phyloP scores from a whole-genome alignment of 1,140 invertebrate species.

The Phocides pigmalion region DNA sequence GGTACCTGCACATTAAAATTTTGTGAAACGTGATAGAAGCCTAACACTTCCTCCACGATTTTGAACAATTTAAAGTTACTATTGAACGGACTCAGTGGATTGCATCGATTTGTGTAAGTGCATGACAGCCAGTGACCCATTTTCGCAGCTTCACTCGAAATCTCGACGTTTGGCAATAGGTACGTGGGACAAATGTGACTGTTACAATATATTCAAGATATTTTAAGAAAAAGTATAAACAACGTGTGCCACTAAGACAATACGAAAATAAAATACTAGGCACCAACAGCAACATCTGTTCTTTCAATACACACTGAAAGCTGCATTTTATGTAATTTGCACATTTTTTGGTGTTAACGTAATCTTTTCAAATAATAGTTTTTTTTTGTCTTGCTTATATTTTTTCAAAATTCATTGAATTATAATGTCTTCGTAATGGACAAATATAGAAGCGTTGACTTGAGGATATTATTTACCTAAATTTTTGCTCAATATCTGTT shows the following conservation, averaged over 20 bases:
- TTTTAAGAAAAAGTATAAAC: constrained; percentile 48
- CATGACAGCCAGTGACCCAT: constrained; percentile 75
- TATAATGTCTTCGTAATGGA: too few species aligned
- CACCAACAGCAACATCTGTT: constrained; percentile 24
- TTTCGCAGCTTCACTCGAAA: constrained; percentile 70
- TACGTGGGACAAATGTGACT: constrained; percentile 60
- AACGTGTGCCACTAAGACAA: constrained; percentile 29
- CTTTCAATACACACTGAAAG: constrained; percentile 12
- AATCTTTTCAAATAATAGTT: too few species aligned
- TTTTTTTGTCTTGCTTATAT: too few species aligned
- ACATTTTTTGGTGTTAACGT: too few species aligned
- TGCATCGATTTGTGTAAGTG: constrained; percentile 71
- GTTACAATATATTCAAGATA: constrained; percentile 57
- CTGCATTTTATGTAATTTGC: constrained; percentile 6
- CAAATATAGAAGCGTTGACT: too few species aligned
- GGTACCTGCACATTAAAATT: not conserved
- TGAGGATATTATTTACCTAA: too few species aligned
- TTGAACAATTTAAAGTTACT: not conserved
- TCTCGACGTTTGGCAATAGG: constrained; percentile 68
- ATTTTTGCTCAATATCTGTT: too few species aligned
- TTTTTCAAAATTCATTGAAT: not conserved
- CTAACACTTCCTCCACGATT: not conserved
- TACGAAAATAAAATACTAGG: constrained; percentile 41
- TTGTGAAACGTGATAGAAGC: constrained; percentile 8
- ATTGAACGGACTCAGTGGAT: constrained; percentile 11